These are phyloP conservation scores for Cheilosia vulpina DNA, from an alignment of 2,888 invertebrate genomes.

Conservation along the genomic window DNA sequence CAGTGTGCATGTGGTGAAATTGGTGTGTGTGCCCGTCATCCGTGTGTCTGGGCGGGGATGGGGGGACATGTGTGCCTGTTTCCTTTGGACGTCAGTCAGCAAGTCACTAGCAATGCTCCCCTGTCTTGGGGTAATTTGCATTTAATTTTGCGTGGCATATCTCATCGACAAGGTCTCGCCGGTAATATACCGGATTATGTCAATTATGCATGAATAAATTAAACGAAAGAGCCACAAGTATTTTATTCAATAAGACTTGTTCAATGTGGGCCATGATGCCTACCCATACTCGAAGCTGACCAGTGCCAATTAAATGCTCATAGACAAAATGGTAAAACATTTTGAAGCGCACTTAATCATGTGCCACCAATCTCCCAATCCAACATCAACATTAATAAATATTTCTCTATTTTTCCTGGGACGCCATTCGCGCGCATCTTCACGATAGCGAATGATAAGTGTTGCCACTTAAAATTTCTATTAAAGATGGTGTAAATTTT, in stretches of 20 bases:
- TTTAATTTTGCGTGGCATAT: constrained; percentile 73
- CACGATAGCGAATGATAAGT: neutral
- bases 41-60: neutral
- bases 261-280: constrained; percentile 20
- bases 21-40: constrained; percentile 20
- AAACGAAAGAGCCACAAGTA: constrained; percentile 47
- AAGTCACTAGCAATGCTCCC: constrained; percentile 42
- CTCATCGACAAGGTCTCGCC: constrained; percentile 73
- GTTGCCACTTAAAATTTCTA: too few species aligned
- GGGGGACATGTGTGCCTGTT: constrained; percentile 18
- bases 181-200: constrained; percentile 74
- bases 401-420: neutral
- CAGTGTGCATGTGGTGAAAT: constrained; percentile 30
- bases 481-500: too few species aligned
- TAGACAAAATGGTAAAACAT: constrained; percentile 38
- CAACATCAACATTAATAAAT: constrained; percentile 21
- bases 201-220: constrained; percentile 74
- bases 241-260: constrained; percentile 44
- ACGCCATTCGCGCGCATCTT: neutral
- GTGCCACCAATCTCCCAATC: neutral
- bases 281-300: neutral
- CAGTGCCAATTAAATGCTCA: constrained; percentile 41
- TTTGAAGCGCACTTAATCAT: constrained; percentile 41
- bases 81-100: constrained; percentile 58
- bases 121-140: constrained; percentile 66